Evolutionary conservation across 2,888 invertebrate genomes (phyloP).

Genomic region (Autographa pulchrina): DNA sequence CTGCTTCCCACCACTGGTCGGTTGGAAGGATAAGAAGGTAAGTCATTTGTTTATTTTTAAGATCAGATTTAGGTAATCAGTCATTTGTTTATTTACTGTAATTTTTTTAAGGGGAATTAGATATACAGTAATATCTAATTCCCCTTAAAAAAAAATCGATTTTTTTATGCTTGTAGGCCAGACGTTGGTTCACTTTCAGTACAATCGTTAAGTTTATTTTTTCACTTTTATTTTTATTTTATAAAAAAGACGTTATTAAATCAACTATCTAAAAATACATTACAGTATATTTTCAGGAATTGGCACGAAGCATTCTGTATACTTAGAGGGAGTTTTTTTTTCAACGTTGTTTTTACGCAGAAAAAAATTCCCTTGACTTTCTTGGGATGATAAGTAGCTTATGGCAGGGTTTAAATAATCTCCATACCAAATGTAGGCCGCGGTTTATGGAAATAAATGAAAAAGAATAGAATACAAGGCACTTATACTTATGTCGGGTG

Average conservation of each 20-base stretch:
- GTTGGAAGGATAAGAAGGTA: conserved; percentile 94
- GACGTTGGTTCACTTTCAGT: too few species aligned
- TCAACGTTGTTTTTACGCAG: neutral
- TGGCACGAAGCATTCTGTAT: neutral
- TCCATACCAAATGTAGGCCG: conserved; percentile 1
- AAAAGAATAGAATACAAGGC: neutral
- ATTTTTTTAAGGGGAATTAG: too few species aligned
- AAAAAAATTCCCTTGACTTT: conserved; percentile 3
- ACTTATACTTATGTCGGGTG: neutral
- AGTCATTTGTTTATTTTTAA: conserved; percentile 9
- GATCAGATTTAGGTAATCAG: too few species aligned
- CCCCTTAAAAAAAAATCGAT: too few species aligned
- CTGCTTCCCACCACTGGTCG: conserved; percentile 98
- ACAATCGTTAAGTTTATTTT: too few species aligned
- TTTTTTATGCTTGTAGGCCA: too few species aligned
- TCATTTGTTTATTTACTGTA: too few species aligned
- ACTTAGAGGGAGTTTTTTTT: conserved; percentile 1
- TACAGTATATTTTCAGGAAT: too few species aligned
- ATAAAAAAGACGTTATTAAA: too few species aligned
- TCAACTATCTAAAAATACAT: too few species aligned
- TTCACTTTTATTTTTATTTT: too few species aligned
- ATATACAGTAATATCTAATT: too few species aligned
- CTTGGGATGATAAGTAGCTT: conserved; percentile 6
- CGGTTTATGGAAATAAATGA: conserved; percentile 1
- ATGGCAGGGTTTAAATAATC: conserved; percentile 9